Evolutionary conservation across 2,797 vertebrate species (phyloP).

Genomic region (Phrynocephalus guinanensis): DNA sequence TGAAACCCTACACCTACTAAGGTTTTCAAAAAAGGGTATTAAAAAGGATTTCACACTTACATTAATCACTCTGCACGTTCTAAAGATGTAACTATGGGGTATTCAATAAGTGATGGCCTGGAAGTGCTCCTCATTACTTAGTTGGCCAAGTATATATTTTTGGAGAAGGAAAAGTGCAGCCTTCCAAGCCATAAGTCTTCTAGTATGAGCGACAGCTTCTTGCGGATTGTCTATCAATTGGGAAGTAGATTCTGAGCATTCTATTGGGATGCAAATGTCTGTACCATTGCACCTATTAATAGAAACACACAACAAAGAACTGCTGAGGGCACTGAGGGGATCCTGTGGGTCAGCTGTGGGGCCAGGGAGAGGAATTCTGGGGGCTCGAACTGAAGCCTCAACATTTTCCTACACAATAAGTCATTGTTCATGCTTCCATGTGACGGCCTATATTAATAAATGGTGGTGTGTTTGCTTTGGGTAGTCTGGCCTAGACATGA

Average conservation of each 20-base stretch:
- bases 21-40: slow-evolving; percentile 68
- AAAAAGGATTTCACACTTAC: slow-evolving; percentile 59
- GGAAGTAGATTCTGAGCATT: slow-evolving; percentile 23
- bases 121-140: background rate
- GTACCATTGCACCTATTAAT: slow-evolving; percentile 35
- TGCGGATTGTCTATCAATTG: slow-evolving; percentile 37
- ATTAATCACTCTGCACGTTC: slow-evolving; percentile 48
- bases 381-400: slow-evolving; percentile 38
- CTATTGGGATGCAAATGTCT: slow-evolving; percentile 35
- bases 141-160: slow-evolving; percentile 29
- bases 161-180: slow-evolving; percentile 18
- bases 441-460: slow-evolving; percentile 56
- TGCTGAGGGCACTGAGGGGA: slow-evolving; percentile 25
- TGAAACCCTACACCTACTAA: slow-evolving; percentile 49
- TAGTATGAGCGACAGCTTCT: slow-evolving; percentile 9
- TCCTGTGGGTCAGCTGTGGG: slow-evolving; percentile 42
- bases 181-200: slow-evolving; percentile 3
- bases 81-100: slow-evolving; percentile 43
- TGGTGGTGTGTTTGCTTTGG: slow-evolving; percentile 53
- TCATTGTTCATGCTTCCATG: slow-evolving; percentile 53
- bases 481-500: slow-evolving; percentile 44
- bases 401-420: slow-evolving; percentile 50
- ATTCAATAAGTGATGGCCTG: background rate
- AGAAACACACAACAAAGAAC: slow-evolving; percentile 52
- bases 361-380: slow-evolving; percentile 54